Evolutionary conservation across 2,113 vertebrate genomes (phyloP), one percentile per base, ranked within the genome.

Genomic region (Phyllostomus hastatus): DNA sequence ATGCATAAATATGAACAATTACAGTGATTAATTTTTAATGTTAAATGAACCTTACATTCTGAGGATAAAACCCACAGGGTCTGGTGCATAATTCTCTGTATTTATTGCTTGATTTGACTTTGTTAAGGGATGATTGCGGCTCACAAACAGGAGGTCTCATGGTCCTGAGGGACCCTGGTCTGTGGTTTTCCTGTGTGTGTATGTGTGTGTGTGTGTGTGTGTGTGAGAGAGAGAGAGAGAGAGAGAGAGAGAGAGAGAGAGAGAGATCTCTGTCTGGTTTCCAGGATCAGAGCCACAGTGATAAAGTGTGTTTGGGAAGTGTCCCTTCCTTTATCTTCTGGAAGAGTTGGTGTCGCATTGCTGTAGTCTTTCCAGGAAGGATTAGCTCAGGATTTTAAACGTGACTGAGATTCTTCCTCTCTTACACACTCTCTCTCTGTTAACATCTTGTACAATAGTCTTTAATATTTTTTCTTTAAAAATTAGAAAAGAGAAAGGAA

Each of bases 391-490:
- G 59, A 61, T 61, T 61, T 28, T 26, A 19, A 48, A 76, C 31
- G 48, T 41, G 14, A 28, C 24, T 28, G 26, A 61, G 59, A 1
- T 1, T 79, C 22, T 66, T 12, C 31, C 31, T 33, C 61, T 66
- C 61, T 66, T 66, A 31, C 61, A 31, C 26, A 33, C 28, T 64
- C 31, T 66, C 91, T 70, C 43, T 1, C 22, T 61, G 3, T 61
- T 61, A 61, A 26, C 24, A 61, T 61, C 28, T 61, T 61, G 59
- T 24, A 95, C 57, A 84, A 61, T 85, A 61, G 38, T 22, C 41
- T 90, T 94, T 88, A 87, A 75, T 85, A 35, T 73, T 88, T 86
- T 66, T 93, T 89, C n/a, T 90, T 87, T 66, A 81, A 87, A 92
- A 86, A 69, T 43, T 64, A 59, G 57, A 50, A 69, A 70, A 52